Percentiles rank a stretch among this genome's conserved stretches.
Conservation (phyloP, 35 echinoderm and acorn worm genomes). For the Antedon bifida region DNA sequence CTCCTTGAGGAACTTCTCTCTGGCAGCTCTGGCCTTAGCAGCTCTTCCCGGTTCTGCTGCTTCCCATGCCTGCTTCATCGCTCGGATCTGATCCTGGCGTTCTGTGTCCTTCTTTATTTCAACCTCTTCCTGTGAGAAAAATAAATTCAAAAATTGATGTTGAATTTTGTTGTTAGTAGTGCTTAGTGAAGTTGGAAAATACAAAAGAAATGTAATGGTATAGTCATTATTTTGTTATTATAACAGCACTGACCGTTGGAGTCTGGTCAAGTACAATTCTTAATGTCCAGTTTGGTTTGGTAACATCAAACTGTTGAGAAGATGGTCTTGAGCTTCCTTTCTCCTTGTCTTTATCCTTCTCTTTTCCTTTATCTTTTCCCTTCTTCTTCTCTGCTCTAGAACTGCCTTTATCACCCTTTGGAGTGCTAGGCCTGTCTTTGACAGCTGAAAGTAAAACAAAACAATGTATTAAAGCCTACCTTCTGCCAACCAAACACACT, state of each 20-base stretch:
- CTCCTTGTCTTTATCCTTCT: slow-evolving; percentile 83
- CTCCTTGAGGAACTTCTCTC: slow-evolving; percentile 86
- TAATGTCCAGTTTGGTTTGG: slow-evolving; percentile 83
- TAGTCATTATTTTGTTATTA: neutral
- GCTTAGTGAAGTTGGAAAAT: neutral
- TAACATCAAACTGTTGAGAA: slow-evolving; percentile 93
- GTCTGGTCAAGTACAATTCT: slow-evolving; percentile 92
- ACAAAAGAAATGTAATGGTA: neutral
- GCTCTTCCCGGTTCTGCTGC: slow-evolving; percentile 90
- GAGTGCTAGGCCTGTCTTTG: slow-evolving; percentile 74
- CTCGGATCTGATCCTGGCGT: slow-evolving; percentile 88
- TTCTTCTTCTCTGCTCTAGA: slow-evolving; percentile 49
- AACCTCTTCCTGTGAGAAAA: slow-evolving; percentile 64
- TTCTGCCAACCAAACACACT: too few relatives aligned
- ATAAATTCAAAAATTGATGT: neutral
- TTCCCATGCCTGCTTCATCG: slow-evolving; percentile 97
- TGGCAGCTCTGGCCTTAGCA: slow-evolving; percentile 59
- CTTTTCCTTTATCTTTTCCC: slow-evolving; percentile 66
- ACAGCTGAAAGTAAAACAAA: slow-evolving; percentile 34
- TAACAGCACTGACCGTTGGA: slow-evolving; percentile 52
- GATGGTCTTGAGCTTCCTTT: slow-evolving; percentile 75
- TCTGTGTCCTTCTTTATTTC: slow-evolving; percentile 94
- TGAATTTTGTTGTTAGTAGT: neutral
- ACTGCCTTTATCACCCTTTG: slow-evolving; percentile 59
- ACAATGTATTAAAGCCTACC: too few relatives aligned